Base-by-base conservation (phyloP, 1,140 invertebrate genomes). In the Pogonomyrmex barbatus region DNA sequence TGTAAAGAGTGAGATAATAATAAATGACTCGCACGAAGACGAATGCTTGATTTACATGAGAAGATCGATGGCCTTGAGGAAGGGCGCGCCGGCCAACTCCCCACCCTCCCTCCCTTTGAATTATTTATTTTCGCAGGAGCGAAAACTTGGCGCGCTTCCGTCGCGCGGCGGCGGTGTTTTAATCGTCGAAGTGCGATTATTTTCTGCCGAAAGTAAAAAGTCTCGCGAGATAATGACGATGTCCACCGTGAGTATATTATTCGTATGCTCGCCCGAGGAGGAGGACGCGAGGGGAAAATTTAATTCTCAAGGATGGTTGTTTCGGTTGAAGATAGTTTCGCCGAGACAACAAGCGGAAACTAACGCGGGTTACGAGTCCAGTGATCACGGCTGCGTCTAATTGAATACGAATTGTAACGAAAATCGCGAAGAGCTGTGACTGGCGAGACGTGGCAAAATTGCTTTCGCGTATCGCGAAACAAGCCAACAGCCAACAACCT, bases 11-110 rank as follows among this genome's bases (percentile, higher is more conserved):
- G 67, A 86, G 67, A 88, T 63, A 82, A 84, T 91, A 88, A 90
- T 86, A 90, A 91, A 91, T 85, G 89, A 88, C 79, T 88, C 39
- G 71, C 39, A 58, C 56, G 67, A 77, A 84, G 87, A 88, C 79
- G 88, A 90, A 78, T 63, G 77, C 75, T 10, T 68, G 88, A 86
- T 88, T 90, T 88, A 70, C 87, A 76, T 88, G 82, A 73, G 86
- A 87, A 88, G 89, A 90, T 90, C 86, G 83, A 91, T 86, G 86
- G 67, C 54, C 33, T 17, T 39, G 62, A 42, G 45, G 65, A 86
- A 87, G 58, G 82, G 82, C 56, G 17, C 79, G 45, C 47, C 42
- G 42, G 36, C 62, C 12, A 47, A 33, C 75, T 17, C 71, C 42
- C 10, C 33, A 6, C 54, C 47, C 75, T 36, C 8, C 36, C 39